Conservation (phyloP, 2,113 vertebrate genomes). For the Caracal caracal region DNA sequence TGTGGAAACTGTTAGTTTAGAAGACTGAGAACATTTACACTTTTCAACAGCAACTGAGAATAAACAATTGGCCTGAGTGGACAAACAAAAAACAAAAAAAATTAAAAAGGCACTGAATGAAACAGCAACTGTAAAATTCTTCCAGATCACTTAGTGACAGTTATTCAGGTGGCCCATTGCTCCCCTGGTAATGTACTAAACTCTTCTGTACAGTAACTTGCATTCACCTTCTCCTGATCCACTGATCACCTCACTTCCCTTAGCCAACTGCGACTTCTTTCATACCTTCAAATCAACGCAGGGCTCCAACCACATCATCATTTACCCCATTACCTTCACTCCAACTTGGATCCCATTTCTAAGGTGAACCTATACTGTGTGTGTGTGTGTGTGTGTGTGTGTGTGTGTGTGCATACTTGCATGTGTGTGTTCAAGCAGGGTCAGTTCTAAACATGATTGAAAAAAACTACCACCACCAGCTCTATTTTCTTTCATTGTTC, state of each 20-base stretch:
- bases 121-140: background rate
- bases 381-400: background rate
- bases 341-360: background rate
- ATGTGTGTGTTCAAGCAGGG: background rate
- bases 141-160: background rate
- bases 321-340: background rate
- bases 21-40: background rate
- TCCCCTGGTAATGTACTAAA: no score
- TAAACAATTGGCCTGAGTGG: background rate
- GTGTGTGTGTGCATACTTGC: background rate
- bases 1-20: background rate
- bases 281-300: background rate
- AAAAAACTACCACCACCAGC: background rate
- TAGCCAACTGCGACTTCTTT: background rate
- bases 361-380: background rate
- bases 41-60: background rate
- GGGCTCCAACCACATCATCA: accelerated
- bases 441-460: background rate
- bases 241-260: accelerated
- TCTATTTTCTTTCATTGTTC: background rate
- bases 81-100: background rate
- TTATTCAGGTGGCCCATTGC: no score
- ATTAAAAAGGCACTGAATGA: background rate
- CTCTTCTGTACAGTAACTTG: accelerated
- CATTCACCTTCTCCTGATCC: background rate